Conservation (phyloP, 1,140 invertebrate genomes). For the Calliphora vicina region DNA sequence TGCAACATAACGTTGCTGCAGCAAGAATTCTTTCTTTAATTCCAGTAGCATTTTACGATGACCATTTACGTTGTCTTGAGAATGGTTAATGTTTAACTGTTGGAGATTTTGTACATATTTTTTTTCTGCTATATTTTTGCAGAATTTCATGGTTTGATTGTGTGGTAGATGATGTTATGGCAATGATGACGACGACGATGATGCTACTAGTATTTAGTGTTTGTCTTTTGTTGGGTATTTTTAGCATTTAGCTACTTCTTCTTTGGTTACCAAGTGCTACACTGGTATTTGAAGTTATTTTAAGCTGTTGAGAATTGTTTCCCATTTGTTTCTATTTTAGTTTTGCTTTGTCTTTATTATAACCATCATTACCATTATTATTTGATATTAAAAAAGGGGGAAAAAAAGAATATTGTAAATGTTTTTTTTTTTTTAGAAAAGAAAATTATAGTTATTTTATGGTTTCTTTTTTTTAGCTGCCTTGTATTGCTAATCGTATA, state of each 20-base stretch:
- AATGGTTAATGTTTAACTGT: background rate
- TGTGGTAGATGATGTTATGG: no score
- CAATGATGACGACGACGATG: background rate
- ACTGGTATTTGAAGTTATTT: slow-evolving; percentile 3
- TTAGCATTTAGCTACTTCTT: no score
- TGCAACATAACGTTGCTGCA: background rate
- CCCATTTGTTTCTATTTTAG: background rate
- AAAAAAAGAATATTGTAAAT: no score
- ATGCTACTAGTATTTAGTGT: background rate
- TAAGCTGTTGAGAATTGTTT: background rate
- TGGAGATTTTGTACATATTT: no score
- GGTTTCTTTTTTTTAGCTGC: no score
- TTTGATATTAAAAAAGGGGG: no score
- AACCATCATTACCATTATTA: background rate
- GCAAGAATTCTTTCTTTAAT: slow-evolving; percentile 22
- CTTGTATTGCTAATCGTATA: no score
- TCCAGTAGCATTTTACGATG: slow-evolving; percentile 33
- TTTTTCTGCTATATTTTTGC: no score
- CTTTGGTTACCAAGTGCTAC: background rate
- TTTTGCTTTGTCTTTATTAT: background rate
- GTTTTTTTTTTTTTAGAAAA: no score
- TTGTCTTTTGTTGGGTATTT: background rate
- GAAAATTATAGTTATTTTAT: no score
- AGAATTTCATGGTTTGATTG: no score
- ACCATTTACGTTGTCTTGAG: slow-evolving; percentile 23